Conservation (phyloP, 2,797 vertebrate species). For the Liasis olivaceus region DNA sequence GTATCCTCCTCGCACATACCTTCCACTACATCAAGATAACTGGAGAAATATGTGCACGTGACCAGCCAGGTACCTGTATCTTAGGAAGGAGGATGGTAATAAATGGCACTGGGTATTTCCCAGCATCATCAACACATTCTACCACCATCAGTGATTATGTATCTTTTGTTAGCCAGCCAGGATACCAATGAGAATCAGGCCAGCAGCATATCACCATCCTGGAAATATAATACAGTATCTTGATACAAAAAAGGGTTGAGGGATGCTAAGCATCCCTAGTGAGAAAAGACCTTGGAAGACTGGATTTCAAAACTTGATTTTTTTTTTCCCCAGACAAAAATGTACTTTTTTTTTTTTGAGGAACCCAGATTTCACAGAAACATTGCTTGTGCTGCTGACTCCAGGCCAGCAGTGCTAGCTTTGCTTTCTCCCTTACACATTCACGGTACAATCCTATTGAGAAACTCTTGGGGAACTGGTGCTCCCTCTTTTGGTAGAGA, state of each 20-base stretch:
- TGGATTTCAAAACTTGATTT: not conserved
- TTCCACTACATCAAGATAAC: not conserved
- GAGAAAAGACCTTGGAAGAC: not conserved
- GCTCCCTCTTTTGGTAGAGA: conserved; percentile 59
- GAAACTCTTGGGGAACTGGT: conserved; percentile 4
- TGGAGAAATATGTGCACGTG: not conserved
- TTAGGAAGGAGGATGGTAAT: not conserved
- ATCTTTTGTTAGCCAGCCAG: not conserved
- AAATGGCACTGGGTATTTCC: not conserved
- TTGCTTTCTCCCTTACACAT: conserved; percentile 51
- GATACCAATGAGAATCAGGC: not conserved
- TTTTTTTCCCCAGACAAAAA: conserved; percentile 26
- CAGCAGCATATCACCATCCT: not conserved
- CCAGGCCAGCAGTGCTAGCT: conserved; percentile 40
- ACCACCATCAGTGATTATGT: not conserved
- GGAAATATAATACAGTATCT: not conserved
- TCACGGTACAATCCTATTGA: conserved; percentile 43
- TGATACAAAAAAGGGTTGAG: not conserved
- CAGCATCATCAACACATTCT: not conserved
- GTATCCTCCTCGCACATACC: too few species aligned
- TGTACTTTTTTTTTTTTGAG: conserved; percentile 47
- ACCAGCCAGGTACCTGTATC: not conserved
- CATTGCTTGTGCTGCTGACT: not conserved
- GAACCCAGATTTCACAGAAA: not conserved
- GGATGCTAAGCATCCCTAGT: not conserved